phyloP scores from a whole-genome alignment of 2,888 invertebrate genomes.

The Drosophila falleni region DNA sequence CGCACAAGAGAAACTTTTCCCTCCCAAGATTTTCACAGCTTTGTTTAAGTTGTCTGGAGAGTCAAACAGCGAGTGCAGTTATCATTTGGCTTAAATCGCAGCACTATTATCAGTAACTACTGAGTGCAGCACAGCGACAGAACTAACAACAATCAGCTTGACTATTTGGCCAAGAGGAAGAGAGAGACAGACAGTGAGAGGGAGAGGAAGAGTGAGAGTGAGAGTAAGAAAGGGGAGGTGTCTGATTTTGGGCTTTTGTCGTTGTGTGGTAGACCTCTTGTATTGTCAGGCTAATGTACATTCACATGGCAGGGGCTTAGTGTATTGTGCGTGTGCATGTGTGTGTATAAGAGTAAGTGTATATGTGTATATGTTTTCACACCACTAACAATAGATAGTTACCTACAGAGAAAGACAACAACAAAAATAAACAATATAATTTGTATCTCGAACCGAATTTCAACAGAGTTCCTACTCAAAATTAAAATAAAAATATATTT shows the following conservation, averaged over 20 bases:
- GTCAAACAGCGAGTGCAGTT: conserved; percentile 34
- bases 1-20: conserved; percentile 41
- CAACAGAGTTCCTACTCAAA: not conserved
- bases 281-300: conserved; percentile 23
- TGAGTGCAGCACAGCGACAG: conserved; percentile 11
- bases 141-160: conserved; percentile 37
- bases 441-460: not conserved
- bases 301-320: conserved; percentile 10
- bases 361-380: not conserved
- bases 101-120: conserved; percentile 54
- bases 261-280: conserved; percentile 18
- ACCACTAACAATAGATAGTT: conserved; percentile 17
- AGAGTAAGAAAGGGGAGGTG: not conserved
- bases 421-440: conserved; percentile 1
- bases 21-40: conserved; percentile 45
- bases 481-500: not conserved
- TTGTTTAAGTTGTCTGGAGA: conserved; percentile 39
- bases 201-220: not conserved
- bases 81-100: conserved; percentile 48
- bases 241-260: conserved; percentile 9
- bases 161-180: conserved; percentile 19
- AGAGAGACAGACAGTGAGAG: not conserved
- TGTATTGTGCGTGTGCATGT: not conserved
- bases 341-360: not conserved
- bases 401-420: not conserved